These are phyloP conservation scores for Drosophila lacertosa DNA, from an alignment of 1,140 invertebrate genomes.

Conservation along the genomic window DNA sequence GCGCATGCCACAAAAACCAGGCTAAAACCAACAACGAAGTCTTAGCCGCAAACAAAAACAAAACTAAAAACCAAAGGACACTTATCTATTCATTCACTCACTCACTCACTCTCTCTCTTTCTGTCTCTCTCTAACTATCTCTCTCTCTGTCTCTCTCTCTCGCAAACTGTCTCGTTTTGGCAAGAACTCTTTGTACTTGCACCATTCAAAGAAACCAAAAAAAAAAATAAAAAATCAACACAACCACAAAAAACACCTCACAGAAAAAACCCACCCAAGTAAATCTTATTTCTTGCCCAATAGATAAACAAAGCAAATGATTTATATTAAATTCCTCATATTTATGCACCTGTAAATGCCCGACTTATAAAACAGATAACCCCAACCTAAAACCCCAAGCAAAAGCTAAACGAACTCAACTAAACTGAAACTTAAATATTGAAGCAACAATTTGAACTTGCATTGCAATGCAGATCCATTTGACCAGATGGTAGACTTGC, in stretches of 20 bases:
- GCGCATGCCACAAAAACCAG: slow-evolving; percentile 47
- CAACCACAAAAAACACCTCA: slow-evolving; percentile 27
- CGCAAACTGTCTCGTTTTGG: slow-evolving; percentile 44
- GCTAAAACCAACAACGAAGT: slow-evolving; percentile 20
- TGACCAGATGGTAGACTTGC: slow-evolving; percentile 84
- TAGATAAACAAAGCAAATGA: slow-evolving; percentile 33
- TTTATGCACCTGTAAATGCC: slow-evolving; percentile 72
- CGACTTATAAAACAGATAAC: slow-evolving; percentile 47
- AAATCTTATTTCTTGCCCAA: slow-evolving; percentile 46
- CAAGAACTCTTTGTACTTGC: slow-evolving; percentile 75
- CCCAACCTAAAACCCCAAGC: slow-evolving; percentile 15
- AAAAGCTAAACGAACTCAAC: slow-evolving; percentile 52
- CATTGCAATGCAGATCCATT: slow-evolving; percentile 80
- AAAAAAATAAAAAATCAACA: slow-evolving; percentile 28
- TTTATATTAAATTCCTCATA: slow-evolving; percentile 48
- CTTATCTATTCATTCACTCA: slow-evolving; percentile 18
- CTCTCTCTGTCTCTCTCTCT: slow-evolving; percentile 7
- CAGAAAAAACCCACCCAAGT: slow-evolving; percentile 20
- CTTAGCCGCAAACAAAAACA: no score
- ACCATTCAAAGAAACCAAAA: slow-evolving; percentile 40
- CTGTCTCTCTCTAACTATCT: slow-evolving; percentile 7
- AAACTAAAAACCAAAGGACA: slow-evolving; percentile 7
- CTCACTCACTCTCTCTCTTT: slow-evolving; percentile 11
- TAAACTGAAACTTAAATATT: slow-evolving; percentile 53
- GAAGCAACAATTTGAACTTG: slow-evolving; percentile 78